These are phyloP conservation scores for Okapia johnstoni DNA, from an alignment of 2,113 vertebrate species.

Conservation along the genomic window DNA sequence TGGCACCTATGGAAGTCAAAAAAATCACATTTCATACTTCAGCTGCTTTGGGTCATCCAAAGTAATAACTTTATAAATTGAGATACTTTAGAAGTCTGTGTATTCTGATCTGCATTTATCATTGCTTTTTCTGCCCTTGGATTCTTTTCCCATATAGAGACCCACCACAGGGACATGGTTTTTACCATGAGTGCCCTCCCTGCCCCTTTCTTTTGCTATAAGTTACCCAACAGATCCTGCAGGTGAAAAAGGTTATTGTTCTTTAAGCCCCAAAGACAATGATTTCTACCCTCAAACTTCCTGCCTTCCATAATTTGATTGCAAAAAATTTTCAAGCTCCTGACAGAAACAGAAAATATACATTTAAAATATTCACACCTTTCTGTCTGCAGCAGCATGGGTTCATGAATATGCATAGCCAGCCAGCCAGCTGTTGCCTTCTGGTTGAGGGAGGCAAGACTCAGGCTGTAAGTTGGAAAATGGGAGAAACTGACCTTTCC, in stretches of 20 bases:
- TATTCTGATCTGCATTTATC: neutral
- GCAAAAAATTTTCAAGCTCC: neutral
- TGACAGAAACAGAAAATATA: neutral
- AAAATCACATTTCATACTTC: neutral
- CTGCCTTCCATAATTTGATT: neutral
- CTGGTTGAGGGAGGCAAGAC: neutral
- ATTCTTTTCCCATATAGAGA: neutral
- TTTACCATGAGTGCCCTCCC: neutral
- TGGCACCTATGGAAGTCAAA: neutral
- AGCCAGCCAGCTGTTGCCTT: neutral
- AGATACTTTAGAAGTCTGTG: neutral
- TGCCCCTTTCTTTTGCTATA: neutral
- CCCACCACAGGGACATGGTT: neutral
- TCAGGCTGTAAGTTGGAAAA: neutral
- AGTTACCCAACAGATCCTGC: neutral
- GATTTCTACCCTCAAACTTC: neutral
- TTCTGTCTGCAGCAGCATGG: neutral
- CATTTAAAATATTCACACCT: neutral
- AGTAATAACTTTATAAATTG: neutral
- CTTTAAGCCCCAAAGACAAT: neutral
- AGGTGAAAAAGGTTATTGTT: neutral
- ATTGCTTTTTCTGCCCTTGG: neutral
- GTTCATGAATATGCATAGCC: neutral
- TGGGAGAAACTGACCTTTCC: neutral
- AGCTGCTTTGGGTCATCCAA: neutral